phyloP scores from a whole-genome alignment of 2,113 vertebrate species.

The Bubo scandiacus region DNA sequence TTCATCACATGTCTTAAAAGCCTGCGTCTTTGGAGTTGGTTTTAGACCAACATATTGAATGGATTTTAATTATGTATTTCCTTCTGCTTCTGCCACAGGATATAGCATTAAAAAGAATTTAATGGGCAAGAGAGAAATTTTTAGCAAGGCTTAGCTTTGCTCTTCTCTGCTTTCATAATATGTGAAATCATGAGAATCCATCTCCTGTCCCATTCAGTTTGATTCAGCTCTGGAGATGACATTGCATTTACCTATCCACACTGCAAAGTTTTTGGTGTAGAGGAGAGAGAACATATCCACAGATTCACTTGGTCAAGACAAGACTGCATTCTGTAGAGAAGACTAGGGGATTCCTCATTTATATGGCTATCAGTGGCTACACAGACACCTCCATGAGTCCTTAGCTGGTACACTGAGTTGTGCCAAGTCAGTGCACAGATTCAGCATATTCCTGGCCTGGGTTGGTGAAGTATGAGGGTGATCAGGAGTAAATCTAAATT shows the following conservation, averaged over 20 bases:
- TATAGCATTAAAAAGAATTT: neutral
- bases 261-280: neutral
- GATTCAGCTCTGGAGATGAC: neutral
- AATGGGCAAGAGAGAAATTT: neutral
- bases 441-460: neutral
- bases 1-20: neutral
- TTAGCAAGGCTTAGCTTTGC: neutral
- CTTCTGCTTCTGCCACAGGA: neutral
- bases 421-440: rapidly evolving
- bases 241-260: neutral
- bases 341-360: neutral
- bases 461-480: neutral
- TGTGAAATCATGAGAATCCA: neutral
- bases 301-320: neutral
- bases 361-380: neutral
- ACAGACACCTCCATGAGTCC: neutral
- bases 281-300: neutral
- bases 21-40: neutral
- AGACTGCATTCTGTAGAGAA: neutral
- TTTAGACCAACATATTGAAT: neutral
- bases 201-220: neutral
- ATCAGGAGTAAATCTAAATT: neutral
- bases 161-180: neutral
- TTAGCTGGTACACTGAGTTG: neutral
- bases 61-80: neutral